phyloP scores from a whole-genome alignment of 30 jellyfish, hydroid and myxozoan species.

The Morbakka virulenta region DNA sequence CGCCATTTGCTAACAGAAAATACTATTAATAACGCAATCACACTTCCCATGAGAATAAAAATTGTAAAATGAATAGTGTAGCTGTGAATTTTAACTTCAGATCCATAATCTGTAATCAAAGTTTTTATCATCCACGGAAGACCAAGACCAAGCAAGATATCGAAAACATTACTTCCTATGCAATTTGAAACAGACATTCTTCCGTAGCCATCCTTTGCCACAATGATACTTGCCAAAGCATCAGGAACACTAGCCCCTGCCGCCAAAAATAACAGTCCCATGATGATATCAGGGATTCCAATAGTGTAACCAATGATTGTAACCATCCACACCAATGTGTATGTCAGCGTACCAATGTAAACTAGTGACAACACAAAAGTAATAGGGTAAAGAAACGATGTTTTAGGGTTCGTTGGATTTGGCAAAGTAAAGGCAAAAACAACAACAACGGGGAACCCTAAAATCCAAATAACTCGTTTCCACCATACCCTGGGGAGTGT shows the following conservation, averaged over 20 bases:
- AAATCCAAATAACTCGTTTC: slow-evolving; percentile 56
- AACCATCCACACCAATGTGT: slow-evolving; percentile 94
- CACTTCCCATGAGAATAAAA: slow-evolving; percentile 70
- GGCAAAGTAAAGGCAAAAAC: slow-evolving; percentile 80
- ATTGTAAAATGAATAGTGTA: slow-evolving; percentile 70
- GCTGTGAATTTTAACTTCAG: slow-evolving; percentile 60
- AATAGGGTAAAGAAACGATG: slow-evolving; percentile 61
- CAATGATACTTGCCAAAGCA: slow-evolving; percentile 91
- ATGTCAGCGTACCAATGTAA: slow-evolving; percentile 81
- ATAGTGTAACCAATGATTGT: slow-evolving; percentile 81
- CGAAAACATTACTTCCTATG: slow-evolving; percentile 97
- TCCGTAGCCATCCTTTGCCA: slow-evolving; percentile 87
- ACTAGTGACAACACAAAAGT: slow-evolving; percentile 80
- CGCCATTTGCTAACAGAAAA: slow-evolving; percentile 70
- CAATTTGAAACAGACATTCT: slow-evolving; percentile 95
- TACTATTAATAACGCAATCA: slow-evolving; percentile 54
- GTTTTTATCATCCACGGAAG: slow-evolving; percentile 96
- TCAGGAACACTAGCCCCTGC: slow-evolving; percentile 98
- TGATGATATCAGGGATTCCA: slow-evolving; percentile 90
- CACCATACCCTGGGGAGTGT: slow-evolving; percentile 38
- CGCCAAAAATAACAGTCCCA: slow-evolving; percentile 93
- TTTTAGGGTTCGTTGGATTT: slow-evolving; percentile 63
- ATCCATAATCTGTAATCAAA: slow-evolving; percentile 62
- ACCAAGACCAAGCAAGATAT: slow-evolving; percentile 91
- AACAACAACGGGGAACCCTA: slow-evolving; percentile 70